phyloP scores from a whole-genome alignment of 2,113 vertebrate genomes.

The Eulemur macaco region DNA sequence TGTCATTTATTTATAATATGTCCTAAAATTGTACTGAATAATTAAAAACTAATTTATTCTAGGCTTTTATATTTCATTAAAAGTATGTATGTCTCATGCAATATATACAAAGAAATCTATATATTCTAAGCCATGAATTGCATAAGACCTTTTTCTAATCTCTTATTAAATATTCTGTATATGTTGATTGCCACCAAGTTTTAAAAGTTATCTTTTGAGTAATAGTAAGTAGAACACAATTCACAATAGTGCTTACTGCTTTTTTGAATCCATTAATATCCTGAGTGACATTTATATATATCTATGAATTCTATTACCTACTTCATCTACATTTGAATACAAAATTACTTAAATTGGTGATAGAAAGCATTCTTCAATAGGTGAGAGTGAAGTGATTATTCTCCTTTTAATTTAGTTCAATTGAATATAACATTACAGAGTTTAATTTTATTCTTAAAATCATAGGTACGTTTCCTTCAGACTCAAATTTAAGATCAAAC shows the following conservation, averaged over 20 bases:
- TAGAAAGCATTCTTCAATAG: conserved; percentile 43
- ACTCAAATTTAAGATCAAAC: neutral
- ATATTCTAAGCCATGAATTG: neutral
- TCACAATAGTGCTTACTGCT: conserved; percentile 35
- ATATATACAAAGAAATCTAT: neutral
- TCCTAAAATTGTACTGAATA: conserved; percentile 46
- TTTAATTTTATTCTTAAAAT: conserved; percentile 29
- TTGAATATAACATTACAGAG: conserved; percentile 1
- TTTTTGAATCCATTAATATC: conserved; percentile 55
- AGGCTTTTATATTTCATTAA: conserved; percentile 12
- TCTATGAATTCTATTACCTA: conserved; percentile 52
- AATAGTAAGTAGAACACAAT: conserved; percentile 42
- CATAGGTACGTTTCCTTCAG: neutral
- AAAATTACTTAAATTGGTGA: conserved; percentile 49
- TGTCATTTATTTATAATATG: conserved; percentile 63
- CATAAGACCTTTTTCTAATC: neutral
- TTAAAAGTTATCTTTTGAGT: conserved; percentile 44
- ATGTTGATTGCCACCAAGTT: conserved; percentile 24
- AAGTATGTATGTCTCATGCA: neutral
- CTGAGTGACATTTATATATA: conserved; percentile 37
- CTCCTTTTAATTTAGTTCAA: neutral
- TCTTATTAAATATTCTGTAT: conserved; percentile 12
- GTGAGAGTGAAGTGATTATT: conserved; percentile 24
- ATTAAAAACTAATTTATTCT: conserved; percentile 64
- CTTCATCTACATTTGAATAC: conserved; percentile 66